phyloP scores from a whole-genome alignment of 2,888 invertebrate genomes.

The Drosophila nigricruria region DNA sequence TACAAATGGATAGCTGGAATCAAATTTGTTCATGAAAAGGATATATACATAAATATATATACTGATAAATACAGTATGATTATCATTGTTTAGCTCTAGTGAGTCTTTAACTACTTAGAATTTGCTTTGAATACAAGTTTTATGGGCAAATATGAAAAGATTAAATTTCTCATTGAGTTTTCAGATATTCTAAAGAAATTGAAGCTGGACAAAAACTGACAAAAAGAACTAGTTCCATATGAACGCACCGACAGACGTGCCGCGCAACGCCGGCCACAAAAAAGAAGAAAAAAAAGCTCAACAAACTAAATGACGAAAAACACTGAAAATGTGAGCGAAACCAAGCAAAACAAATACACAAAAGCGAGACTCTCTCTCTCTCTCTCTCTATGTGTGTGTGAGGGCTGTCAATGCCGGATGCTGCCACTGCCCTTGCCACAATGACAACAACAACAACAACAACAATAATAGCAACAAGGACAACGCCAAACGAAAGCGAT shows the following conservation, averaged over 20 bases:
- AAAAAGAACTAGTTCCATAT: constrained; percentile 27
- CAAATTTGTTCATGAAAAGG: constrained; percentile 36
- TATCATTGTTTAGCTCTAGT: neutral
- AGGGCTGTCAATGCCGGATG: constrained; percentile 77
- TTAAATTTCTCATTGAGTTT: neutral
- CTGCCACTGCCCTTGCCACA: constrained; percentile 60
- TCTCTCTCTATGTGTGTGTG: constrained; percentile 13
- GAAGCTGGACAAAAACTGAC: neutral
- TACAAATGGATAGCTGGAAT: constrained; percentile 25
- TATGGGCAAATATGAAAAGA: neutral
- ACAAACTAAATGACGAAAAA: constrained; percentile 47
- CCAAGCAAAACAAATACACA: constrained; percentile 56
- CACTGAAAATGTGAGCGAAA: constrained; percentile 39
- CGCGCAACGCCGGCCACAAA: constrained; percentile 18
- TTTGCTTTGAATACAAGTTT: neutral
- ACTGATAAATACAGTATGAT: neutral
- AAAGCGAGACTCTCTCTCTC: constrained; percentile 16
- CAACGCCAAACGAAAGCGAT: constrained; percentile 70
- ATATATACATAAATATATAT: no score
- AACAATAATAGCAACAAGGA: constrained; percentile 30
- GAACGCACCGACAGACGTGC: neutral
- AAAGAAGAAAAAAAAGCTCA: constrained; percentile 14
- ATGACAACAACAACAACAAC: constrained; percentile 44
- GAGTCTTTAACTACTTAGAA: neutral
- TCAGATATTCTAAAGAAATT: neutral